Evolutionary conservation across 2,113 vertebrate species (phyloP).

Genomic region (Peromyscus leucopus): DNA sequence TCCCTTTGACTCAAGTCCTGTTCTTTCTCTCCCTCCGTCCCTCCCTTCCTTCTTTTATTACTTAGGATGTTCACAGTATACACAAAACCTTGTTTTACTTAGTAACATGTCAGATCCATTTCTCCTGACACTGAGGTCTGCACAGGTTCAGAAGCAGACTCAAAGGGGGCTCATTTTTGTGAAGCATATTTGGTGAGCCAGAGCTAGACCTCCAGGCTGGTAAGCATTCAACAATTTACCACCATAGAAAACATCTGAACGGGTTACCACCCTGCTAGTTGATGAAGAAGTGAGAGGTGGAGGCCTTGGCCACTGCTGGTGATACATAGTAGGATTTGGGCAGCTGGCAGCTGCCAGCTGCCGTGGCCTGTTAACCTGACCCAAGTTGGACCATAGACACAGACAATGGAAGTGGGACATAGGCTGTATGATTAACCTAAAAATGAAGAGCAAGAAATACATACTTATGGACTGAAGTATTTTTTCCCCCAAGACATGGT

Average conservation of each 20-base stretch:
- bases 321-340: background rate
- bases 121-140: background rate
- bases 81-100: background rate
- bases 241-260: background rate
- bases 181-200: accelerated
- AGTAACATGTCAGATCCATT: background rate
- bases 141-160: background rate
- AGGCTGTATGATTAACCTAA: background rate
- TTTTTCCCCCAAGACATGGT: background rate
- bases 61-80: background rate
- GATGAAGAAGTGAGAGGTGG: background rate
- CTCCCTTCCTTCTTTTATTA: background rate
- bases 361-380: background rate
- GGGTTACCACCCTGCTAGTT: background rate
- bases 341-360: background rate
- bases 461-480: background rate
- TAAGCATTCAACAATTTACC: background rate
- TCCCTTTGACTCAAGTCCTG: background rate
- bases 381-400: accelerated
- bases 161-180: background rate
- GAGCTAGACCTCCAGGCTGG: background rate
- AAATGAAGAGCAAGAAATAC: background rate
- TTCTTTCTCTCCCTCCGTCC: background rate
- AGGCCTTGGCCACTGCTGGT: background rate
- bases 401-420: background rate